phyloP scores from a whole-genome alignment of 2,797 vertebrate genomes.

The Chiloscyllium punctatum region DNA sequence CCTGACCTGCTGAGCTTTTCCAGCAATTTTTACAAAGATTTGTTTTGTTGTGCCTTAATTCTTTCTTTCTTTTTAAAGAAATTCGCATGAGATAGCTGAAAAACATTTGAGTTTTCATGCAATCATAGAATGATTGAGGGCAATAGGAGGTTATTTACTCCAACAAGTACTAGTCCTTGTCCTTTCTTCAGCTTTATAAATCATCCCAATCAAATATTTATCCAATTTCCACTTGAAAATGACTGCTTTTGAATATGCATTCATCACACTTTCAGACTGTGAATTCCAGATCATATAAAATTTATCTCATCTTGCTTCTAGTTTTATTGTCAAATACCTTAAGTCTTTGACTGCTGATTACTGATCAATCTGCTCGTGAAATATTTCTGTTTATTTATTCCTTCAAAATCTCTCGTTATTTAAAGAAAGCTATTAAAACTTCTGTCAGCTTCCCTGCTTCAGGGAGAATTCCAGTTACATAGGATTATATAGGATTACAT shows the following conservation, averaged over 20 bases:
- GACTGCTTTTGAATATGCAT: not conserved
- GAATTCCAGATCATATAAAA: not conserved
- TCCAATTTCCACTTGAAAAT: not conserved
- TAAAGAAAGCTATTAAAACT: not conserved
- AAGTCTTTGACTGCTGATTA: not conserved
- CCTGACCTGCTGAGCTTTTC: too few species aligned
- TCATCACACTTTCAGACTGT: not conserved
- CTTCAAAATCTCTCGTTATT: not conserved
- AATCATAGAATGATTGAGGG: not conserved
- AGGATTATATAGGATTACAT: not conserved
- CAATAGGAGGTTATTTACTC: not conserved
- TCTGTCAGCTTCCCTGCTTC: not conserved
- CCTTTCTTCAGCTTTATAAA: not conserved
- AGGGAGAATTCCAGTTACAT: not conserved
- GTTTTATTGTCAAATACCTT: not conserved
- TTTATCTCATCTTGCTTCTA: not conserved
- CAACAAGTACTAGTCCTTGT: not conserved
- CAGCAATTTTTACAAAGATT: not conserved
- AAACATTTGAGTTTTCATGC: not conserved
- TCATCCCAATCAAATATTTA: not conserved
- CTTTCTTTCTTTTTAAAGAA: not conserved
- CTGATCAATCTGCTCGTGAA: not conserved
- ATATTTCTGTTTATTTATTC: not conserved
- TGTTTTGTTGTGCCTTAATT: not conserved
- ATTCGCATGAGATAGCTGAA: not conserved